phyloP scores from a whole-genome alignment of 2,113 vertebrate genomes.

The Callorhinus ursinus region DNA sequence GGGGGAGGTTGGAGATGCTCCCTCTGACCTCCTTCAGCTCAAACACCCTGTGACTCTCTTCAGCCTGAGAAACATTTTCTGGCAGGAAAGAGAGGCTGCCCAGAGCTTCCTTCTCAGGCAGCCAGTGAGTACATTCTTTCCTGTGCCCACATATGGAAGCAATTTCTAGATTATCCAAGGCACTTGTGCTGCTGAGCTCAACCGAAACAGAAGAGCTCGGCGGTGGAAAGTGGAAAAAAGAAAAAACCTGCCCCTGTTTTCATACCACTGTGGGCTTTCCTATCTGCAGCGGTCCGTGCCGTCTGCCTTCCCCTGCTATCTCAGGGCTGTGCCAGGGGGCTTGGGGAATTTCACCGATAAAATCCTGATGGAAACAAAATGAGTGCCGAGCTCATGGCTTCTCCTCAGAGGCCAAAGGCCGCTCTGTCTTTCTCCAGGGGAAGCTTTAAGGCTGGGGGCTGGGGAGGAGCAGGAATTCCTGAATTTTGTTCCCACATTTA shows the following conservation, averaged over 20 bases:
- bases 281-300: neutral
- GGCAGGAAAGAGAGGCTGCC: conserved; percentile 69
- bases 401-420: neutral
- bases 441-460: neutral
- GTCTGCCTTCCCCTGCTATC: neutral
- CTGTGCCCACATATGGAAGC: conserved; percentile 79
- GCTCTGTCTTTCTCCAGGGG: neutral
- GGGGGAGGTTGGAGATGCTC: neutral
- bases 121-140: conserved; percentile 72
- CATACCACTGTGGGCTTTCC: neutral
- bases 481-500: conserved; percentile 46
- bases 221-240: conserved; percentile 60
- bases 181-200: conserved; percentile 70
- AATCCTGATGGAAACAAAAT: conserved; percentile 4
- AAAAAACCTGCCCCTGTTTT: neutral
- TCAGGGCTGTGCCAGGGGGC: neutral
- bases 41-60: neutral
- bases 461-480: conserved; percentile 19
- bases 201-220: conserved; percentile 33
- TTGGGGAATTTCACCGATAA: conserved; percentile 19
- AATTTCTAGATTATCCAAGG: conserved; percentile 76
- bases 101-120: conserved; percentile 61
- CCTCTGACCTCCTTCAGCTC: neutral
- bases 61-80: conserved; percentile 52
- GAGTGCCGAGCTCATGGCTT: neutral